Percentiles rank a stretch among this genome's conserved stretches.
phyloP scores from a whole-genome alignment of 2,888 invertebrate species.

The Hirtodrosophila confusa region DNA sequence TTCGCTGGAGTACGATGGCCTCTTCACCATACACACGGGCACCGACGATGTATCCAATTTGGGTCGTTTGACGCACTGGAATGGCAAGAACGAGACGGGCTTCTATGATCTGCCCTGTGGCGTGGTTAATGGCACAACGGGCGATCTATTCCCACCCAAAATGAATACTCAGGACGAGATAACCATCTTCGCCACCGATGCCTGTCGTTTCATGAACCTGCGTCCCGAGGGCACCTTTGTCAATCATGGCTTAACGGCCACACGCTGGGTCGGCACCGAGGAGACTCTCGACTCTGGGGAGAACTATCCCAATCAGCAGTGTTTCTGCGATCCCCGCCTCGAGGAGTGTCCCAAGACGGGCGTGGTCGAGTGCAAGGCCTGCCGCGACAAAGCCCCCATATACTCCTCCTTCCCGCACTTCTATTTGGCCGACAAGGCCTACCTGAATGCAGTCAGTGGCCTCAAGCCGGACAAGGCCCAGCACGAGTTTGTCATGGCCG shows the following conservation, averaged over 20 bases:
- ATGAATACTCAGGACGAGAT: slow-evolving; percentile 85
- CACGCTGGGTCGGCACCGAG: slow-evolving; percentile 85
- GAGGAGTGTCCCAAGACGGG: slow-evolving; percentile 86
- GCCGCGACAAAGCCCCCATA: slow-evolving; percentile 92
- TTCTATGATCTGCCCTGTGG: slow-evolving; percentile 88
- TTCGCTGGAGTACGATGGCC: slow-evolving; percentile 90
- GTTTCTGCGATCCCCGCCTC: slow-evolving; percentile 87
- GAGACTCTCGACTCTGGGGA: slow-evolving; percentile 90
- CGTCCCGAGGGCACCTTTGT: slow-evolving; percentile 63
- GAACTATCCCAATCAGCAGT: slow-evolving; percentile 86
- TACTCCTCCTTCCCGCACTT: slow-evolving; percentile 94
- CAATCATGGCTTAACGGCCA: slow-evolving; percentile 72
- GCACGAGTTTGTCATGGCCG: slow-evolving; percentile 88
- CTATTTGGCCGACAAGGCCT: slow-evolving; percentile 89
- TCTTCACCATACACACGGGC: slow-evolving; percentile 91
- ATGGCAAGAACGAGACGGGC: slow-evolving; percentile 85
- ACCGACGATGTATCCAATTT: slow-evolving; percentile 87
- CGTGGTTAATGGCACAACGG: slow-evolving; percentile 89
- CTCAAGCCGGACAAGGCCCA: slow-evolving; percentile 87
- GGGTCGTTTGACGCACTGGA: slow-evolving; percentile 90
- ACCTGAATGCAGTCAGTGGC: slow-evolving; percentile 87
- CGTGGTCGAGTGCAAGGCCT: slow-evolving; percentile 89
- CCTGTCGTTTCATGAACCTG: slow-evolving; percentile 89
- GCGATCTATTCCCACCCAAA: slow-evolving; percentile 91
- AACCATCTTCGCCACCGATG: slow-evolving; percentile 89